phyloP scores from a whole-genome alignment of 2,888 invertebrate genomes.

The Octodonta nipae region DNA sequence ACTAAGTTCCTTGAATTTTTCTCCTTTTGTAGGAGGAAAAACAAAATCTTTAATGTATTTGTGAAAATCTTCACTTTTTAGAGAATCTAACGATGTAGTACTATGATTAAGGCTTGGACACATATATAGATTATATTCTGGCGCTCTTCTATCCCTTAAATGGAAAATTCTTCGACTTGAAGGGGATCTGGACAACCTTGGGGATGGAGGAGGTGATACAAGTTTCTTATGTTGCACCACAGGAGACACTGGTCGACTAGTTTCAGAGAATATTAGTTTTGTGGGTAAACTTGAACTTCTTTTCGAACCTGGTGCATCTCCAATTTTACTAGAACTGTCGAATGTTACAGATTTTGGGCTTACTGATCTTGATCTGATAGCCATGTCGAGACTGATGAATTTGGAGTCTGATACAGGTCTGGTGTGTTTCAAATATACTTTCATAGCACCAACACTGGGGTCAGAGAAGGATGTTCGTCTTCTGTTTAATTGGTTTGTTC shows the following conservation, averaged over 20 bases:
- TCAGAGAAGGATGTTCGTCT: constrained; percentile 29
- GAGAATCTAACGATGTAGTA: constrained; percentile 37
- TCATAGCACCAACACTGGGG: constrained; percentile 44
- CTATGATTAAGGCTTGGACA: constrained; percentile 33
- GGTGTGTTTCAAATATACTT: constrained; percentile 52
- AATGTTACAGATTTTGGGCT: constrained; percentile 49
- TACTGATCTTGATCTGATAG: constrained; percentile 38
- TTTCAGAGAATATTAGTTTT: constrained; percentile 31
- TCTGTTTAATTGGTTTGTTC: constrained; percentile 52
- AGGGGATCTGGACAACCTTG: constrained; percentile 21
- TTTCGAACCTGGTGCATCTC: constrained; percentile 12
- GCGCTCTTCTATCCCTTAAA: constrained; percentile 10
- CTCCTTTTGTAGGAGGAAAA: constrained; percentile 55
- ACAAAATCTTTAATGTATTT: constrained; percentile 53
- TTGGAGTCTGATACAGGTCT: constrained; percentile 60
- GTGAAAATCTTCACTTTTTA: constrained; percentile 50
- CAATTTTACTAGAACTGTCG: constrained; percentile 18
- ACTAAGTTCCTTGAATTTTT: constrained; percentile 71
- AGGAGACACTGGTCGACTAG: constrained; percentile 23
- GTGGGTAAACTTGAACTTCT: constrained; percentile 41
- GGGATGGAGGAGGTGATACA: constrained; percentile 15
- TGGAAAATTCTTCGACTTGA: constrained; percentile 25
- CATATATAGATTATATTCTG: constrained; percentile 15
- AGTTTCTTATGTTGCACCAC: constrained; percentile 15
- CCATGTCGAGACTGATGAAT: constrained; percentile 52